Conservation (phyloP, 2,797 vertebrate genomes). For the Pygocentrus nattereri region DNA sequence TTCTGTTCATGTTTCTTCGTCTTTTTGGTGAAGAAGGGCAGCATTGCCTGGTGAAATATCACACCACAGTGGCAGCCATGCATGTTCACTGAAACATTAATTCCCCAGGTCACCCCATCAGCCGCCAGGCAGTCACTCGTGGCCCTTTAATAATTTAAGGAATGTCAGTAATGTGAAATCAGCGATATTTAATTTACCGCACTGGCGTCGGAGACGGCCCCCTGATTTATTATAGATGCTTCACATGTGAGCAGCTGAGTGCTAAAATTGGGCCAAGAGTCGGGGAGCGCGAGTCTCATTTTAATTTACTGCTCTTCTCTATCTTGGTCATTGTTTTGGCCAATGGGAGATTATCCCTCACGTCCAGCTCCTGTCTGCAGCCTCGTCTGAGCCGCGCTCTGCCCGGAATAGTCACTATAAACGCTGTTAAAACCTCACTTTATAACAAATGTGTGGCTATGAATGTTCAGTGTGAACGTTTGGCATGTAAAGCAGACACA, state of each 20-base stretch:
- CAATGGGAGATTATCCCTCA: neutral
- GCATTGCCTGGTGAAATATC: constrained; percentile 66
- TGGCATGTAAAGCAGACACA: neutral
- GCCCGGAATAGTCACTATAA: neutral
- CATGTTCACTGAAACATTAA: constrained; percentile 71
- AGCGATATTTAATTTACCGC: constrained; percentile 78
- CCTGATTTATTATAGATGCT: constrained; percentile 77
- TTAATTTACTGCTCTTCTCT: constrained; percentile 41
- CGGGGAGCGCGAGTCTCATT: constrained; percentile 73
- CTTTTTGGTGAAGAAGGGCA: constrained; percentile 19
- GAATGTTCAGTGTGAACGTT: constrained; percentile 31
- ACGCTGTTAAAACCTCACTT: constrained; percentile 12
- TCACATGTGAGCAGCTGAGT: constrained; percentile 81
- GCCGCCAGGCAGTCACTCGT: constrained; percentile 62
- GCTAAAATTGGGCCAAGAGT: constrained; percentile 79
- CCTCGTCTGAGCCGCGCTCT: neutral
- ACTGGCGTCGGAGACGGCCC: constrained; percentile 63
- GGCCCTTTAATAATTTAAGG: constrained; percentile 77
- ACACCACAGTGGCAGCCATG: constrained; percentile 56
- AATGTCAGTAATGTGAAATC: constrained; percentile 76
- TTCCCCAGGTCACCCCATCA: constrained; percentile 67
- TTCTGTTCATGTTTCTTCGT: neutral
- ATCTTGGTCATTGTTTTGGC: neutral
- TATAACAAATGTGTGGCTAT: constrained; percentile 31
- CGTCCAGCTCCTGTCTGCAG: neutral